Base-by-base conservation (phyloP, 2,888 invertebrate genomes). In the Cotesia congregata region DNA sequence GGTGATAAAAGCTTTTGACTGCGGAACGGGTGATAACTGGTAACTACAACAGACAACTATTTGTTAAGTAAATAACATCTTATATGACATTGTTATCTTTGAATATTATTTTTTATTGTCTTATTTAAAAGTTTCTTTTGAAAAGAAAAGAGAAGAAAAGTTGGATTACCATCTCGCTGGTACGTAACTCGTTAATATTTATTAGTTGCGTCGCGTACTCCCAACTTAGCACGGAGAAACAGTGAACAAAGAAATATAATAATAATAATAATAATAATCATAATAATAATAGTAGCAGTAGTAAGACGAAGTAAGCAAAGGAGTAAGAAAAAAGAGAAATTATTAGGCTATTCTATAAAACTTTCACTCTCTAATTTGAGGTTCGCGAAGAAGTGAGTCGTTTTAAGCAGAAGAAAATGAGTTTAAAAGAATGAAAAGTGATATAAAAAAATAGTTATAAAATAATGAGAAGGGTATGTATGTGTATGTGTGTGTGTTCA, bases 161-260 rank as follows among this genome's bases (percentile, higher is more conserved):
- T 83, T 77, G 86, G 85, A 87, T 87, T 88, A 87, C 85, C 87
- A 87, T 87, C 84, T 84, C 85, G 82, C 83, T 83, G 83, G 50
- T 50, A 50, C 81, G 81, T 83, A 83, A 83, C 85, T 85, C 84
- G 87, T 87, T 88, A 88, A 88, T 88, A 88, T 88, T 88, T 88
- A 88, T 87, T 85, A 86, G 85, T 83, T 80, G 83, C 82, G 82
- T 79, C 76, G 78, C 76, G 82, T 81, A 79, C 80, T 78, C 78
- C 82, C 77, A 81, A 80, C 79, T 80, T 72, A 17, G 40, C 65
- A 73, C 38, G 50, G 30, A 40, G 38, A 60, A 12, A 38, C n/a
- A 67, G 65, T 78, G 75, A 68, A 74, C 68, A 71, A 73, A 76
- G 72, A 79, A 40, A 76, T 61, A 30, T 41, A 67, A 39, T 62